Evolutionary conservation across 2,888 invertebrate species (phyloP).

Genomic region (Criorhina ranunculi): DNA sequence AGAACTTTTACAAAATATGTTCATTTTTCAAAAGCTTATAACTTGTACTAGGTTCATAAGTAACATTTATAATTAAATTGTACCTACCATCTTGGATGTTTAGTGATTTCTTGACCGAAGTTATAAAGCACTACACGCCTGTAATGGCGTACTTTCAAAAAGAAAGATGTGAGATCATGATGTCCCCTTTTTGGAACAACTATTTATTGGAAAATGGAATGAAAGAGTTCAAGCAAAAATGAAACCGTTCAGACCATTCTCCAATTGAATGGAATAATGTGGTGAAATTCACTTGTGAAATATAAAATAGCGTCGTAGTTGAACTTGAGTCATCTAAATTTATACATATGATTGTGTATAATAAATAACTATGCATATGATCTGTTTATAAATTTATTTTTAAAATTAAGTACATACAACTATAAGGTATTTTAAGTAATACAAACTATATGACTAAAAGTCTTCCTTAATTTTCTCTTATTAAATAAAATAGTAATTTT

Average conservation of each 20-base stretch:
- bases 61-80: slow-evolving; percentile 75
- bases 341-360: too few species aligned
- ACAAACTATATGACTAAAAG: too few species aligned
- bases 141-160: slow-evolving; percentile 94
- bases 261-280: background rate
- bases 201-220: slow-evolving; percentile 59
- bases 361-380: too few species aligned
- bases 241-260: slow-evolving; percentile 34
- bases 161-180: slow-evolving; percentile 84
- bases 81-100: slow-evolving; percentile 86
- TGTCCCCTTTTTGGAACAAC: slow-evolving; percentile 45
- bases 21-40: background rate
- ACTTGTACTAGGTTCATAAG: slow-evolving; percentile 56
- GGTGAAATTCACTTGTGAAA: slow-evolving; percentile 12
- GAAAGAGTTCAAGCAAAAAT: slow-evolving; percentile 35
- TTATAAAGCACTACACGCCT: slow-evolving; percentile 92
- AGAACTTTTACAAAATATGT: slow-evolving; percentile 35
- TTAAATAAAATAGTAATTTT: too few species aligned
- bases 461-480: too few species aligned
- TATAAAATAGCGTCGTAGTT: background rate
- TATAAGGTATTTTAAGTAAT: too few species aligned
- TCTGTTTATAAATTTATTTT: too few species aligned
- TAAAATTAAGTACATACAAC: too few species aligned
- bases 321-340: background rate
- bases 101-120: slow-evolving; percentile 89